Evolutionary conservation across 2,888 invertebrate species (phyloP), one percentile per base, ranked within the genome.

Genomic region (Agonopterix alstromeriana): DNA sequence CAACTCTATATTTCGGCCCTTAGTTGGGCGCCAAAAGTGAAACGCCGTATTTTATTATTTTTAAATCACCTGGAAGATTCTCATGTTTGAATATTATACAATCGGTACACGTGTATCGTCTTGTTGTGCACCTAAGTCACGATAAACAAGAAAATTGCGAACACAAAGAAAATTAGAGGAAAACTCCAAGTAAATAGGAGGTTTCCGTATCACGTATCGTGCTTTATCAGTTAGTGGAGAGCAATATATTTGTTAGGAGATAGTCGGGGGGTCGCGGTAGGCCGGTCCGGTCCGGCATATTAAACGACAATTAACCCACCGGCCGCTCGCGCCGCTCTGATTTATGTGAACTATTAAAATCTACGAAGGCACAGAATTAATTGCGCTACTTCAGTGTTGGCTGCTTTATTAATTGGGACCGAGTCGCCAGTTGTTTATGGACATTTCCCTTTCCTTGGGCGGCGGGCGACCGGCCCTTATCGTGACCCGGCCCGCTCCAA

Each of bases 261-360:
- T 59, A 58, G 64, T 61, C 56, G 52, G 59, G 48, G 56, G 63
- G 64, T 59, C 58, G 67, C 70, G 75, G 72, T 70, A 70, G 74
- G 70, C 72, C 71, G 71, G 75, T 70, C 72, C 71, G 71, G 75
- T 55, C 77, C 77, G 76, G 83, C 84, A 86, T 87, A 87, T 87
- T 88, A 86, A 87, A 86, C 82, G 82, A 50, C 83, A 83, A 86
- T 87, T 87, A 86, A 80, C 85, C 87, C 84, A 83, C 84, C 82
- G 86, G 81, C 76, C 73, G 9, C 46, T 10, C 45, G 35, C 46
- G 59, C 67, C 66, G 59, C 68, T 52, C 82, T 87, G 87, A 87
- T 87, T 87, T 87, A 87, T 87, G 85, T 66, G 76, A 86, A 87
- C 87, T 87, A 88, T 88, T 88, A 88, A 88, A 88, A 86, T 85